A percentile compares a stretch with the other conserved stretches of the same genome.
phyloP scores from a whole-genome alignment of 2,113 vertebrate genomes.

The Eupsittula cactorum region DNA sequence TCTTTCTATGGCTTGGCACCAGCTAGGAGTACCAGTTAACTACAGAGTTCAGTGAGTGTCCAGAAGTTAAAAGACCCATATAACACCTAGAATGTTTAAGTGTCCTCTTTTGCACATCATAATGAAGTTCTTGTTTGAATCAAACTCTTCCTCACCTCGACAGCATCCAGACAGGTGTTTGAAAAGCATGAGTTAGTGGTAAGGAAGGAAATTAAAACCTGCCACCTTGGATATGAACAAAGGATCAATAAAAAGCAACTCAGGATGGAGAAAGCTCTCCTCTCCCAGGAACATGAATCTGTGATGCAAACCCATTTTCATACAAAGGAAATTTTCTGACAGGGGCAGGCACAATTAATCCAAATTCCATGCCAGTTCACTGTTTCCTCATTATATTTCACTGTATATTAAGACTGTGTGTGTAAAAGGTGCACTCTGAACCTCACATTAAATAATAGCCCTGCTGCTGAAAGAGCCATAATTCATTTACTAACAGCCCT shows the following conservation, averaged over 20 bases:
- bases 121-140: background rate
- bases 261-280: background rate
- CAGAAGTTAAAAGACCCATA: background rate
- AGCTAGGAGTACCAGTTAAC: background rate
- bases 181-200: background rate
- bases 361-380: background rate
- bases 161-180: background rate
- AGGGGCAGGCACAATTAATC: background rate
- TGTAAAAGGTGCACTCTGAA: conserved; percentile 4
- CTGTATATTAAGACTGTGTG: background rate
- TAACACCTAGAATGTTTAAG: background rate
- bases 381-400: background rate
- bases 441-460: background rate
- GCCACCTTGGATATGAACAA: background rate
- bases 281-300: background rate
- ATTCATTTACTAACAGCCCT: conserved; percentile 33
- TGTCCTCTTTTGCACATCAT: background rate
- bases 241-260: background rate
- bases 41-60: background rate
- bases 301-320: background rate
- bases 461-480: background rate
- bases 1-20: background rate
- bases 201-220: conserved; percentile 25
- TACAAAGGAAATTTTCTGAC: background rate
- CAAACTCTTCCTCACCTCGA: background rate